These are phyloP conservation scores for Cassiopea xamachana DNA, from an alignment of 30 jellyfish, hydroid and myxozoan species.

Conservation along the genomic window DNA sequence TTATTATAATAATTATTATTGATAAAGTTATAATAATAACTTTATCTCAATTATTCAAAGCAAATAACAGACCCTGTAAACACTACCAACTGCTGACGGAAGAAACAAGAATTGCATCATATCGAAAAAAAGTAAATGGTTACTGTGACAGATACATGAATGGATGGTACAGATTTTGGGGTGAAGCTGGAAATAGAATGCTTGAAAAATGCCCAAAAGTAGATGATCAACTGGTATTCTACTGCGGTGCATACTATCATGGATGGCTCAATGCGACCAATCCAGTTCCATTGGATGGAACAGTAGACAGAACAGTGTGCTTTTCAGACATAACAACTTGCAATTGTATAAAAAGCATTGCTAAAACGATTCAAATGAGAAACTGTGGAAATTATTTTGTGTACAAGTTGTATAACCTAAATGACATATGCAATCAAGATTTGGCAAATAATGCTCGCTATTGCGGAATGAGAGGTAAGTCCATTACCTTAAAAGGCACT, in stretches of 20 bases:
- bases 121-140: neutral
- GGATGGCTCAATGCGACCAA: conserved; percentile 12
- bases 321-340: neutral
- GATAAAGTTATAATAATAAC: too few relatives aligned
- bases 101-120: neutral
- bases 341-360: neutral
- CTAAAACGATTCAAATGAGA: neutral
- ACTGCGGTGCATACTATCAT: neutral
- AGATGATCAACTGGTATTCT: neutral
- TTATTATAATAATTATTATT: too few relatives aligned
- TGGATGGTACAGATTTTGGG: conserved; percentile 19
- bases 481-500: neutral
- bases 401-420: neutral
- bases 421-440: neutral
- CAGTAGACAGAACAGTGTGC: conserved; percentile 10
- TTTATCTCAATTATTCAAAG: neutral
- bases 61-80: conserved; percentile 11
- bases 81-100: conserved; percentile 24
- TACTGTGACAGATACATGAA: conserved; percentile 4
- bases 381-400: conserved; percentile 9
- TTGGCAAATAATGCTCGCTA: conserved; percentile 8
- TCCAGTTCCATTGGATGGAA: conserved; percentile 19
- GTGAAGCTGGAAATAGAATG: conserved; percentile 23
- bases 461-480: conserved; percentile 16
- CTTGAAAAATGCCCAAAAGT: neutral